Evolutionary conservation across 2,113 vertebrate genomes (phyloP).

Genomic region (Neogobius melanostomus): DNA sequence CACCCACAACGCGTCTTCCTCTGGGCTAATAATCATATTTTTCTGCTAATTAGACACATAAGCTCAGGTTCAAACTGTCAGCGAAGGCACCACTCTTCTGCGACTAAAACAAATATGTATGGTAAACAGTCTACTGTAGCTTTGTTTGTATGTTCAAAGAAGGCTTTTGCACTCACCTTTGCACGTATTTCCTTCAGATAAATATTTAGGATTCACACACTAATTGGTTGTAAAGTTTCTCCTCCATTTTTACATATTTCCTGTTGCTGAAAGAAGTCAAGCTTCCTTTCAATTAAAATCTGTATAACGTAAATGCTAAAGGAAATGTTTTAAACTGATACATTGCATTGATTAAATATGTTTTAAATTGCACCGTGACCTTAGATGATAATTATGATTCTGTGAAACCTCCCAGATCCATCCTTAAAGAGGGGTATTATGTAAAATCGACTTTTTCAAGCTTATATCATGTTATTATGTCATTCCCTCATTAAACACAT

Average conservation of each 20-base stretch:
- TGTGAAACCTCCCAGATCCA: background rate
- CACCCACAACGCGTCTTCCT: conserved; percentile 17
- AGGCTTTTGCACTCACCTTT: background rate
- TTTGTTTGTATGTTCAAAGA: conserved; percentile 1
- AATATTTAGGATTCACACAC: background rate
- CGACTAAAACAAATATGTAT: conserved; percentile 12
- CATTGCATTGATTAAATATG: too few species aligned
- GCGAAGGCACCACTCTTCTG: conserved; percentile 2
- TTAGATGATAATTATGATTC: background rate
- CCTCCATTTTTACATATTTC: background rate
- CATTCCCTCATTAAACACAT: too few species aligned
- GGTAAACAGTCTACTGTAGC: background rate
- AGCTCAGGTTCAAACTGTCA: conserved; percentile 14
- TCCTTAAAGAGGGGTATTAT: background rate
- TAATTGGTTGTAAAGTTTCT: background rate
- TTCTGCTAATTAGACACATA: conserved; percentile 32
- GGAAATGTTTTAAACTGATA: too few species aligned
- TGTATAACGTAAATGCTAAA: too few species aligned
- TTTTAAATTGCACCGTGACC: background rate
- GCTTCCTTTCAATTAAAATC: background rate
- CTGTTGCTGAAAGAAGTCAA: background rate
- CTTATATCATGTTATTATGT: too few species aligned
- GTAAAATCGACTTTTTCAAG: too few species aligned
- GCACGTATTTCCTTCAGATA: conserved; percentile 2
- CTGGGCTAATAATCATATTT: conserved; percentile 21